Percentiles rank a stretch among this genome's conserved stretches.
Evolutionary conservation across 1,140 invertebrate species (phyloP).

Genomic region (Plutomurus gul): DNA sequence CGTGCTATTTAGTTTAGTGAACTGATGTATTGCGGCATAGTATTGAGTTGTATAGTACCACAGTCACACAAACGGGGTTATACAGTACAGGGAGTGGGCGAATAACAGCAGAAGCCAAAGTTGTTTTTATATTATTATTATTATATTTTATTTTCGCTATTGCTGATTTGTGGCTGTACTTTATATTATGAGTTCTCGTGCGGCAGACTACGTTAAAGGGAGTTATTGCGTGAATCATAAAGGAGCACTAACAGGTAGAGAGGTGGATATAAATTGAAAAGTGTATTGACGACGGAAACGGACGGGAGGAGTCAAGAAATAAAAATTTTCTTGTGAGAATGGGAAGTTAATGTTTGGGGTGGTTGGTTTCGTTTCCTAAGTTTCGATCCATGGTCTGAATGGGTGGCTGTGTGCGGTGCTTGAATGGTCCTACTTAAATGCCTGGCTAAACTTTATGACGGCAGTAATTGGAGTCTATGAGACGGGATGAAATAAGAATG

Average conservation of each 20-base stretch:
- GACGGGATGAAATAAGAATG: constrained; percentile 23
- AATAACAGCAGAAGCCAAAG: not conserved
- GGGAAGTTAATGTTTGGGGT: constrained; percentile 12
- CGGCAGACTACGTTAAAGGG: too few species aligned
- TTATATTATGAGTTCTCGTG: too few species aligned
- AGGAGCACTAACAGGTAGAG: not conserved
- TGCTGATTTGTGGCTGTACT: too few species aligned
- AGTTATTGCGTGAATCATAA: not conserved
- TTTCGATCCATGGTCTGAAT: not conserved
- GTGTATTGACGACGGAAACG: constrained; percentile 42
- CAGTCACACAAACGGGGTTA: too few species aligned
- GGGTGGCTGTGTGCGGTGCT: not conserved
- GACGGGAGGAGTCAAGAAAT: constrained; percentile 41
- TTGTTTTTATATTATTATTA: not conserved
- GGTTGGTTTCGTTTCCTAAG: not conserved
- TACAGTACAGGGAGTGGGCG: too few species aligned
- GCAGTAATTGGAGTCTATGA: constrained; percentile 33
- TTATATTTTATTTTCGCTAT: not conserved
- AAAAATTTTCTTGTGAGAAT: constrained; percentile 39
- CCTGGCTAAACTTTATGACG: constrained; percentile 34
- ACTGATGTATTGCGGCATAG: too few species aligned
- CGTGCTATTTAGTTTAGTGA: too few species aligned
- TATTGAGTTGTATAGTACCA: too few species aligned
- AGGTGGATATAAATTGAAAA: not conserved
- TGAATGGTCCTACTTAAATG: constrained; percentile 18